These are phyloP conservation scores for Cosmia pyralina DNA, from an alignment of 2,888 invertebrate species.

Conservation along the genomic window DNA sequence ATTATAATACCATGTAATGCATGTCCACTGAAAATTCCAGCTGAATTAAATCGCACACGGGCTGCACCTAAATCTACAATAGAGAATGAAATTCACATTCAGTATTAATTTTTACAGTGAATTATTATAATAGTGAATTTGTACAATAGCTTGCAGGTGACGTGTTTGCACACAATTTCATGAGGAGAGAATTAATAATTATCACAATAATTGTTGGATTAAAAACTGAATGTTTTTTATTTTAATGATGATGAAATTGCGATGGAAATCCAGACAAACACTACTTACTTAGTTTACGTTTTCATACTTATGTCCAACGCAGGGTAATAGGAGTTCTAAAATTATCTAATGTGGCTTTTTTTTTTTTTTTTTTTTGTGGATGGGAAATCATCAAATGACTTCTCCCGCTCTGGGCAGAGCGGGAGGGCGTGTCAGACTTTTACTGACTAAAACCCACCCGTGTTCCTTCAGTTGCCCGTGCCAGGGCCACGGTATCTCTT, in stretches of 20 bases:
- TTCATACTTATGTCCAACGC: neutral
- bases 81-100: neutral
- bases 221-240: neutral
- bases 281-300: too few species aligned
- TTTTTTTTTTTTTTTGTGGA: too few species aligned
- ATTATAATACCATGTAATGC: neutral
- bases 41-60: neutral
- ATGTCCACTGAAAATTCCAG: neutral
- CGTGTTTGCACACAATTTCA: slow-evolving; percentile 1
- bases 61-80: neutral
- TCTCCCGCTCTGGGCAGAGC: too few species aligned
- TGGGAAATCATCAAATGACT: too few species aligned
- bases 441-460: too few species aligned
- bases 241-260: neutral
- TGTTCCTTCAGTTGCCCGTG: too few species aligned
- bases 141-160: neutral
- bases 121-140: neutral
- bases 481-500: too few species aligned
- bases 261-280: neutral
- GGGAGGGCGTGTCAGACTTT: too few species aligned
- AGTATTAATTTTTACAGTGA: neutral
- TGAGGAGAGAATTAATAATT: neutral
- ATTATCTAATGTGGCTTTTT: too few species aligned
- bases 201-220: neutral
- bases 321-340: neutral